Percentiles rank a stretch among this genome's conserved stretches.
Evolutionary conservation across 1,140 invertebrate genomes (phyloP).

Genomic region (Eriosoma lanigerum): DNA sequence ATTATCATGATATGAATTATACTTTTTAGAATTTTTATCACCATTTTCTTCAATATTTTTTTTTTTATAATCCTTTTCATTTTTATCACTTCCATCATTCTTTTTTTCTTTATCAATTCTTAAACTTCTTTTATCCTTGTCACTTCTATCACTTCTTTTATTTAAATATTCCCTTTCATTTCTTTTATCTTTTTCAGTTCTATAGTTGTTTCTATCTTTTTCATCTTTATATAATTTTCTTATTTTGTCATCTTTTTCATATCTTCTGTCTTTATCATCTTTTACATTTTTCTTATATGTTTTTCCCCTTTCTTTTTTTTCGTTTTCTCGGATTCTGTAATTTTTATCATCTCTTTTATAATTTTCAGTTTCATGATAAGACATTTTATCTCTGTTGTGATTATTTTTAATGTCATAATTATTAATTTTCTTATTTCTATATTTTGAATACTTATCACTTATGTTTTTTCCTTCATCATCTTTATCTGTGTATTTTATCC

Average conservation of each 20-base stretch:
- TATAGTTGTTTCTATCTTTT: constrained; percentile 49
- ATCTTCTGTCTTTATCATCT: constrained; percentile 50
- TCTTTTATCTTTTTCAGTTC: constrained; percentile 49
- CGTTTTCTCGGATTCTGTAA: constrained; percentile 26
- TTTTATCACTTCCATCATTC: not conserved
- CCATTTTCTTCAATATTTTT: not conserved
- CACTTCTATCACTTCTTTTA: constrained; percentile 32
- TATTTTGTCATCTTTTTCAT: constrained; percentile 52
- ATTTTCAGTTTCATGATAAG: not conserved
- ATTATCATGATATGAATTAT: not conserved
- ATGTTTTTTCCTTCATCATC: constrained; percentile 46
- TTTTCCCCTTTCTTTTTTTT: constrained; percentile 50
- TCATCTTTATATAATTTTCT: constrained; percentile 52
- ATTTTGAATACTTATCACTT: constrained; percentile 41
- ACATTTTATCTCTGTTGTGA: not conserved
- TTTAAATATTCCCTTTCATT: constrained; percentile 15
- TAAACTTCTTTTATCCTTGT: constrained; percentile 31
- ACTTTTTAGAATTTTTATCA: constrained; percentile 13
- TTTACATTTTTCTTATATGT: constrained; percentile 32
- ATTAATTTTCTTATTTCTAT: constrained; percentile 17
- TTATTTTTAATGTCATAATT: not conserved
- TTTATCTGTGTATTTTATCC: constrained; percentile 61
- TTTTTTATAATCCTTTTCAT: not conserved
- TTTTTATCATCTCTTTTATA: not conserved
- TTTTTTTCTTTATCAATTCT: constrained; percentile 17